Base-by-base conservation (phyloP, 2,888 invertebrate genomes). In the Plagodis dolabraria region DNA sequence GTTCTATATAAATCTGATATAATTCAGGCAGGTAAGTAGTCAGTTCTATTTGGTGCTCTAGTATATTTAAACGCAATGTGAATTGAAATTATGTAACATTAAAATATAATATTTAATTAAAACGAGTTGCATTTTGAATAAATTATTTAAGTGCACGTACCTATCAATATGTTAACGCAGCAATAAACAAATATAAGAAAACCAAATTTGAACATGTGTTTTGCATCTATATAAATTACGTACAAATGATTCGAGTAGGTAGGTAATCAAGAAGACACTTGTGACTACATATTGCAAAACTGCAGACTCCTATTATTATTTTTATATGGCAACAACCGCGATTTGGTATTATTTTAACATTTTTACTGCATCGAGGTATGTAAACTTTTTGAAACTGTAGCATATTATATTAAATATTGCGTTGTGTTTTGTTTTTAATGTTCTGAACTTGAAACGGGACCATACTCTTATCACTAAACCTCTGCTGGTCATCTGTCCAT, bases 181-280 rank as follows among this genome's bases (percentile, higher is more conserved):
- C 68, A 70, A 53, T 69, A 64, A 57, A 68, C 64, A 74, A 75
- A 77, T 57, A 72, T 51, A 63, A 65, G 61, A 47, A 68, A 75
- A 62, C 69, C 67, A 73, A 77, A 77, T 78, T 78, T 78, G 75
- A 67, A 74, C 78, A 78, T 67, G 68, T 77, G 78, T 77, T 72
- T 68, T 48, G 50, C 59, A 57, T 50, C 68, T 69, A 70, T 63
- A 70, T 56, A 22, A 56, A 60, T 64, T 64, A 61, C 63, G 7
- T 57, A 47, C 22, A 58, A 54, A 64, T 57, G 56, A 68, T 51
- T 54, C 48, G 42, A 59, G 48, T 50, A 64, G 60, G 63, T 63
- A 63, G 60, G 63, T 63, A 63, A 65, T 61, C 52, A 45, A 11
- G 33, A 8, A 44, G 38, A 64, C 64, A 64, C 52, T 63, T 67